These are phyloP conservation scores for Chloropsis hardwickii DNA, from an alignment of 2,113 vertebrate species.

Conservation along the genomic window DNA sequence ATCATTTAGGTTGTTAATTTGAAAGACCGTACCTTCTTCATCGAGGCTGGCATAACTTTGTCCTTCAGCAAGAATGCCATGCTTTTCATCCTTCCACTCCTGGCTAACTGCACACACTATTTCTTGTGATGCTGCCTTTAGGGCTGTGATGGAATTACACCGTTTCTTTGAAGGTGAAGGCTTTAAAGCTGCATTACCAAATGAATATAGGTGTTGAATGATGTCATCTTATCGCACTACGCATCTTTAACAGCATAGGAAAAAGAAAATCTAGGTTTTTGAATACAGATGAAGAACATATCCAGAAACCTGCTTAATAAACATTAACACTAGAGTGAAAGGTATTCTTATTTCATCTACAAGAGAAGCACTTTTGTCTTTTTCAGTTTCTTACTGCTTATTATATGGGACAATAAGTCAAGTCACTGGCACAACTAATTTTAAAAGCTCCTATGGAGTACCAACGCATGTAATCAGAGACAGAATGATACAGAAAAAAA, in stretches of 20 bases:
- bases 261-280: background rate
- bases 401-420: background rate
- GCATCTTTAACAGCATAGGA: background rate
- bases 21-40: constrained; percentile 83
- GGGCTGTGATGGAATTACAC: constrained; percentile 87
- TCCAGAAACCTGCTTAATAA: background rate
- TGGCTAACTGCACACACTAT: constrained; percentile 81
- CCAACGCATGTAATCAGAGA: background rate
- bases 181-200: constrained; percentile 80
- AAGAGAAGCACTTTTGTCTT: background rate
- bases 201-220: background rate
- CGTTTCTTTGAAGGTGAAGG: constrained; percentile 91
- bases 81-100: constrained; percentile 82
- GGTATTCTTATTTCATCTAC: background rate
- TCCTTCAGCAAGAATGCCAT: constrained; percentile 80
- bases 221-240: background rate
- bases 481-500: background rate
- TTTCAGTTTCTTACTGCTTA: background rate
- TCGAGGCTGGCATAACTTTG: constrained; percentile 92
- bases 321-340: background rate
- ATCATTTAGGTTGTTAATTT: background rate
- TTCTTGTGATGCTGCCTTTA: constrained; percentile 94
- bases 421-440: background rate
- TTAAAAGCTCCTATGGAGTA: background rate
- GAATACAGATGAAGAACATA: background rate